A percentile compares a stretch with the other conserved stretches of the same genome.
Evolutionary conservation across 2,797 vertebrate genomes (phyloP).

Genomic region (Eremophila alpestris): DNA sequence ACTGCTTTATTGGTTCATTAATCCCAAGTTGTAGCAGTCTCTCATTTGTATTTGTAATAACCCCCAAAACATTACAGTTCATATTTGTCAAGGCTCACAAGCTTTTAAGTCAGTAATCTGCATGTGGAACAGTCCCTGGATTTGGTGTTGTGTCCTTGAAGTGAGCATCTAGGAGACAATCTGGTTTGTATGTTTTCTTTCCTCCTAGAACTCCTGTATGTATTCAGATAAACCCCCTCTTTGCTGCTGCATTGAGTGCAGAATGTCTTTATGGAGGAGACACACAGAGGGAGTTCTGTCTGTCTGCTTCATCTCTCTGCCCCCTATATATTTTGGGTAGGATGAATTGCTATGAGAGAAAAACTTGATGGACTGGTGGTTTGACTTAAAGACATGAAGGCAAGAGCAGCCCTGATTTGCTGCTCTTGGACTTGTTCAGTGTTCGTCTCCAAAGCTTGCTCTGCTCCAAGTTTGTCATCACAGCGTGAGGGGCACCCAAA

Average conservation of each 20-base stretch:
- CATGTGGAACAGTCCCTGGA: not conserved
- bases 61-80: not conserved
- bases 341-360: not conserved
- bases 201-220: not conserved
- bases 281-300: not conserved
- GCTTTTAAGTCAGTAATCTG: not conserved
- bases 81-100: not conserved
- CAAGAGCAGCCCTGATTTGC: not conserved
- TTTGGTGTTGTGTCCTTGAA: not conserved
- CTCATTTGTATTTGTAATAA: not conserved
- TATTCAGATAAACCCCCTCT: not conserved
- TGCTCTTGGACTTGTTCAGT: not conserved
- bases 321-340: not conserved
- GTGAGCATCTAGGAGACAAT: not conserved
- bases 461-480: not conserved
- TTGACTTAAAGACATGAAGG: not conserved
- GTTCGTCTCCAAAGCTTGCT: not conserved
- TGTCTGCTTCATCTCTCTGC: not conserved
- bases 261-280: not conserved
- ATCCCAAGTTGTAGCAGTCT: not conserved
- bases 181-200: not conserved
- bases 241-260: not conserved
- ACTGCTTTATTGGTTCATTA: conserved; percentile 44
- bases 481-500: not conserved
- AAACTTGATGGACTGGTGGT: not conserved